Evolutionary conservation across 1,140 invertebrate species (phyloP), one percentile per base, ranked within the genome.

Genomic region (Bombus terrestris): DNA sequence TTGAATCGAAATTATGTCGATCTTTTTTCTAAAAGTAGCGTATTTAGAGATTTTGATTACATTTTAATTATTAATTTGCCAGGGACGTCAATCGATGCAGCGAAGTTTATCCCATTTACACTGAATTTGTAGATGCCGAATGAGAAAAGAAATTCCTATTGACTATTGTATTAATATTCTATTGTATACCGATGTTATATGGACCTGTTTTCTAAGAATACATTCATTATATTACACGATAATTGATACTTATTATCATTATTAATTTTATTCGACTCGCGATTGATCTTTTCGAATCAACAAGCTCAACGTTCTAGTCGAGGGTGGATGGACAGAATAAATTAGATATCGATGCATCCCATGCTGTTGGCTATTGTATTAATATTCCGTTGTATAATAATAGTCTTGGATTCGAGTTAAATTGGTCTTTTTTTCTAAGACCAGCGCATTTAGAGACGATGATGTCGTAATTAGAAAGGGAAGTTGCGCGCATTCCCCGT

Each of bases 401-500:
- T 13, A 10, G 59, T 62, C 10, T 62, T n/a, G 47, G 47, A 53
- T 53, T 53, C 47, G 5, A 74, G 57, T 28, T 73, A 35, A 73
- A 37, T 47, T 1, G 59, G 15, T 66, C 28, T 73, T 59, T 59
- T 81, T 78, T 64, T 35, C 35, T 13, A 28, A 15, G 13, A 15
- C 39, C 47, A 22, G 53, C 39, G 37, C 59, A 57, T 66, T n/a
- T n/a, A 68, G 62, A 66, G 35, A 66, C 28, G 35, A 13, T 9
- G 75, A 79, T 84, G 74, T 77, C 75, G 82, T 84, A 84, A 84
- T 84, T 84, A 84, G 82, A 84, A 84, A 84, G 82, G 82, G 75
- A 84, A n/a, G 72, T 66, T 83, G 81, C 81, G 59, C 68, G 37
- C 39, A 41, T 83, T 57, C 25, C 3, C 9, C 68, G 47, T 53